Evolutionary conservation across 2,797 vertebrate species (phyloP).

Genomic region (Enteromius argenteus): DNA sequence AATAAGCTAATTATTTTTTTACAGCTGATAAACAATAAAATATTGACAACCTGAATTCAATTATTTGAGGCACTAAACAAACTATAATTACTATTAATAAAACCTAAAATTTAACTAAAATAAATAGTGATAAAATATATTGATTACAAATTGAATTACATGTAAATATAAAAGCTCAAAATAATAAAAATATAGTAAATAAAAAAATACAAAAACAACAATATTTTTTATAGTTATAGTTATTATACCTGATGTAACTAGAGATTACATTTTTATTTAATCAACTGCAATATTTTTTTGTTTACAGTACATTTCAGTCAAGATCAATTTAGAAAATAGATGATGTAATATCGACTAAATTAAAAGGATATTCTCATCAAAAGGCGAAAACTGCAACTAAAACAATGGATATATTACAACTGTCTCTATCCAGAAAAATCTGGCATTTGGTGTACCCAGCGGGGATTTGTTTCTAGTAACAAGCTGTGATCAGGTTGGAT

Average conservation of each 20-base stretch:
- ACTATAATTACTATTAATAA: not conserved
- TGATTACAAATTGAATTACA: not conserved
- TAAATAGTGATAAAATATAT: not conserved
- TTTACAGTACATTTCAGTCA: not conserved
- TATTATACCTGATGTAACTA: not conserved
- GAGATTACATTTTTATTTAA: not conserved
- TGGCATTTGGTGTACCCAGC: not conserved
- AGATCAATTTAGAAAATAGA: not conserved
- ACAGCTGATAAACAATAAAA: not conserved
- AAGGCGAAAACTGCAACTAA: not conserved
- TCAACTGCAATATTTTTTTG: not conserved
- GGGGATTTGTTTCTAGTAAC: conserved; percentile 10
- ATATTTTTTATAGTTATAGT: not conserved
- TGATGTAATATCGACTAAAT: not conserved
- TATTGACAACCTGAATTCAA: not conserved
- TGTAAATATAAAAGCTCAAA: not conserved
- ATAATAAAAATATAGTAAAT: not conserved
- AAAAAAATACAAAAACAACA: not conserved
- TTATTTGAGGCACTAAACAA: not conserved
- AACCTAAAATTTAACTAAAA: not conserved
- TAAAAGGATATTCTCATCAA: not conserved
- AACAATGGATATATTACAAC: not conserved
- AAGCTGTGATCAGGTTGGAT: conserved; percentile 18
- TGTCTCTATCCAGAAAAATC: not conserved
- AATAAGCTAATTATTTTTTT: not conserved